phyloP scores from a whole-genome alignment of 2,113 vertebrate genomes.

The Sinocyclocheilus grahami region DNA sequence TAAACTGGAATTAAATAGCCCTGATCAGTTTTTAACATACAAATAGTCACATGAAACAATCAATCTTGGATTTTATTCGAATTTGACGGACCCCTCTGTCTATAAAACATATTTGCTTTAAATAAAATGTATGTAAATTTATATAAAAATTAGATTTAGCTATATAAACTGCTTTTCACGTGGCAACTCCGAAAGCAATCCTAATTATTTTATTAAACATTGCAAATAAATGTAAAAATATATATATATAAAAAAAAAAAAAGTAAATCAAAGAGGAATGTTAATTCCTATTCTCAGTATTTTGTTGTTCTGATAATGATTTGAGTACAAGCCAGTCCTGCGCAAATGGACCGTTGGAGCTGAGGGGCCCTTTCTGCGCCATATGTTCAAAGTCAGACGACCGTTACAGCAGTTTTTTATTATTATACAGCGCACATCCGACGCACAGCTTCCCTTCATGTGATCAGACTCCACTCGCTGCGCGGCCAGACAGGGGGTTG shows the following conservation, averaged over 20 bases:
- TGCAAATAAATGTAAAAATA: too few species aligned
- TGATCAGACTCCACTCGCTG: conserved; percentile 2
- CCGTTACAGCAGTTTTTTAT: conserved; percentile 28
- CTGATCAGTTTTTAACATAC: background rate
- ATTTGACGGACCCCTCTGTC: too few species aligned
- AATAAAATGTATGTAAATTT: too few species aligned
- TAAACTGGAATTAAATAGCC: background rate
- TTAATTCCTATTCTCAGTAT: background rate
- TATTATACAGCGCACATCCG: conserved; percentile 47
- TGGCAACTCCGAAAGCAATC: too few species aligned
- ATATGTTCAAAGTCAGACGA: conserved; percentile 51
- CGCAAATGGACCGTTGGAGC: conserved; percentile 25
- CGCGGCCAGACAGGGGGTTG: background rate
- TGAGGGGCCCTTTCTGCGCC: conserved; percentile 21
- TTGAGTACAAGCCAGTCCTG: background rate
- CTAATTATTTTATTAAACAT: too few species aligned
- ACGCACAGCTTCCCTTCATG: conserved; percentile 39
- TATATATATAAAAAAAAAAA: too few species aligned
- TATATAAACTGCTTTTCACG: too few species aligned
- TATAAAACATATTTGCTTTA: too few species aligned
- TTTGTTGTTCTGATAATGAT: background rate
- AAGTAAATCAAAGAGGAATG: too few species aligned
- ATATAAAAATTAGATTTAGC: too few species aligned
- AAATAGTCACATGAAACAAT: background rate
- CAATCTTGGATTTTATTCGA: too few species aligned